These are phyloP conservation scores for Myotis daubentonii DNA, from an alignment of 2,797 vertebrate genomes.

Conservation along the genomic window DNA sequence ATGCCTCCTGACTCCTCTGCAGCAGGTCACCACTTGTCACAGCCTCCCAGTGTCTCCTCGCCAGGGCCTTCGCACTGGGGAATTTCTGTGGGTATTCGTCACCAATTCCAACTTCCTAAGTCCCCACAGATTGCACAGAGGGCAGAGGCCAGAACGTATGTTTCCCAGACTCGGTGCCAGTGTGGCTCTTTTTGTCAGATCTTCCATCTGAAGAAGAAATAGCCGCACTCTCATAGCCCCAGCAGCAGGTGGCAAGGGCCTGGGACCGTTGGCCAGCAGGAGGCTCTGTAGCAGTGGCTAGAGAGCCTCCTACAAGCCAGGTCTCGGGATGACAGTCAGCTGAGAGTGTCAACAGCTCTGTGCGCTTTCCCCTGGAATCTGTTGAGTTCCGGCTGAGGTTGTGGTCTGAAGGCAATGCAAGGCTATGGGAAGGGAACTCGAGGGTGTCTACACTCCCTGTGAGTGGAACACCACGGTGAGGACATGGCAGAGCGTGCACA, in stretches of 20 bases:
- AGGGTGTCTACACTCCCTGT: neutral
- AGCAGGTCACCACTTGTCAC: neutral
- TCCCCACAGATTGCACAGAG: neutral
- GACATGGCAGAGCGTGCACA: fast-evolving
- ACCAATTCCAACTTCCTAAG: neutral
- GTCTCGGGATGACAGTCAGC: neutral
- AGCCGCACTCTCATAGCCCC: neutral
- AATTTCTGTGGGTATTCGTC: neutral
- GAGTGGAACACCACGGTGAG: neutral
- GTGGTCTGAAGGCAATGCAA: neutral
- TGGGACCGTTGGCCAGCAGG: too few relatives aligned
- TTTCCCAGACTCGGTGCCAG: neutral
- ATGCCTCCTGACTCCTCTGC: neutral
- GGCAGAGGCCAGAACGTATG: neutral
- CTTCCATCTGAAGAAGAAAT: neutral
- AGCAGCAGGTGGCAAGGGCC: too few relatives aligned
- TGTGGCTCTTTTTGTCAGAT: neutral
- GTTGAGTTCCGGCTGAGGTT: neutral
- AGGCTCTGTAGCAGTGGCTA: neutral
- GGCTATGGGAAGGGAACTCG: neutral
- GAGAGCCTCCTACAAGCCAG: neutral
- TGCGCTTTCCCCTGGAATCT: neutral
- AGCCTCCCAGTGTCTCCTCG: neutral
- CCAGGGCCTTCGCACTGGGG: fast-evolving
- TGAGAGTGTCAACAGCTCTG: neutral